phyloP scores from a whole-genome alignment of 2,797 vertebrate genomes.

The Sciurus vulgaris region DNA sequence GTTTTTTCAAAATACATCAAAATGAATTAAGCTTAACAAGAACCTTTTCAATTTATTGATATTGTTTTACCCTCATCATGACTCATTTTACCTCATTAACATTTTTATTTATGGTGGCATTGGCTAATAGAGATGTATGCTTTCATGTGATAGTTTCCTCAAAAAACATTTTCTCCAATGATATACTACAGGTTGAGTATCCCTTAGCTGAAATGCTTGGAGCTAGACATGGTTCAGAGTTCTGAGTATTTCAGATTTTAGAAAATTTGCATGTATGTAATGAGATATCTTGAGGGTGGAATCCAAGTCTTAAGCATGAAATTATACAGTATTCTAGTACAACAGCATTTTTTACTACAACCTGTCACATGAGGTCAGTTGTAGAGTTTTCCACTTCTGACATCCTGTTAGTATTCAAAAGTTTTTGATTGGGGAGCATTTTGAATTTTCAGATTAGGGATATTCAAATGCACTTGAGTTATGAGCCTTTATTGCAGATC shows the following conservation, averaged over 20 bases:
- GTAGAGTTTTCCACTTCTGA: not conserved
- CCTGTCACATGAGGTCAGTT: not conserved
- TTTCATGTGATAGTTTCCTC: conserved; percentile 22
- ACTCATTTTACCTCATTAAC: conserved; percentile 53
- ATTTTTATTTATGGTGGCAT: conserved; percentile 74
- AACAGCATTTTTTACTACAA: not conserved
- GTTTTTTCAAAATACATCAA: conserved; percentile 52
- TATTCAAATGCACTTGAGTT: conserved; percentile 46
- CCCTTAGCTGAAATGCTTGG: not conserved
- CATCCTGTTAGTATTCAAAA: not conserved
- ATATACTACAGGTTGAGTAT: not conserved
- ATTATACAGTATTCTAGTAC: not conserved
- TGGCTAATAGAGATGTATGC: conserved; percentile 31
- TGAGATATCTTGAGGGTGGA: not conserved
- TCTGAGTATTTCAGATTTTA: not conserved
- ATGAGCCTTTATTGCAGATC: conserved; percentile 48
- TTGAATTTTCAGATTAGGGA: not conserved
- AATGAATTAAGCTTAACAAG: conserved; percentile 66
- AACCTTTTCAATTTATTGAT: conserved; percentile 44
- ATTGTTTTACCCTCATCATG: conserved; percentile 54
- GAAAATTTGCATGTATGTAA: not conserved
- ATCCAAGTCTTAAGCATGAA: not conserved
- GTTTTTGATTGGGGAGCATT: not conserved
- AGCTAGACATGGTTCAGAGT: not conserved
- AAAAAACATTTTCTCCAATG: conserved; percentile 55